Base-by-base conservation (phyloP, 2,797 vertebrate genomes). In the Melanotaenia trifasciata region DNA sequence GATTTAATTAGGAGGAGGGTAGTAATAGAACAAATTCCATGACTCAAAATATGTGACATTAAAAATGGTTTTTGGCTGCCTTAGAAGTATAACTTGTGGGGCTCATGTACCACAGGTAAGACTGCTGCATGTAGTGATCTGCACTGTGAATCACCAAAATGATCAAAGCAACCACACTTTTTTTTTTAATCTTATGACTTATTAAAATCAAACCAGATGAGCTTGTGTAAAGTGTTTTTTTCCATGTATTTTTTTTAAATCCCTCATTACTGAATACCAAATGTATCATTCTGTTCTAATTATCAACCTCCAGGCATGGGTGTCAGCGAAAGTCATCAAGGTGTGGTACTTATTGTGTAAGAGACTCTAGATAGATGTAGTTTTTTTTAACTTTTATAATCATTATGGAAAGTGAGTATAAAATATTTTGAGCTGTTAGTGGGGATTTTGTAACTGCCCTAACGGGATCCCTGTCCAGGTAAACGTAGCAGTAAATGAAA, bases 281-380 rank as follows among this genome's bases (percentile, higher is more conserved):
- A 35, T 69, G 9, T 57, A 33, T 71, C 26, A 70, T 16, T 67
- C 56, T 67, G 60, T 22, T 26, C 28, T 66, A 79, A 83, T 26
- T 63, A 59, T 60, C 5, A 14, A 13, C 79, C 81, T 76, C 51
- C 1, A 79, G 85, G 66, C 26, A 65, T 74, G 70, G 65, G 78
- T 51, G 47, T 85, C 60, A 72, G 54, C 61, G 60, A 64, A 33
- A 78, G 59, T 59, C 59, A 75, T 73, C 53, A 69, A 91, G 90
- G 90, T 87, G 91, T 88, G 89, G 84, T 74, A 11, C 62, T 63
- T 64, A 40, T 66, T 85, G 70, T 78, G 73, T 59, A 84, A 83
- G 76, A 60, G 30, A 58, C 80, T 75, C 70, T 59, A 7, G 6
- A 45, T 18, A 20, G 18, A 20, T 72, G 64, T 33, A 12, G 1